phyloP scores from a whole-genome alignment of 2,888 invertebrate genomes.

The Lepidonotus clava region DNA sequence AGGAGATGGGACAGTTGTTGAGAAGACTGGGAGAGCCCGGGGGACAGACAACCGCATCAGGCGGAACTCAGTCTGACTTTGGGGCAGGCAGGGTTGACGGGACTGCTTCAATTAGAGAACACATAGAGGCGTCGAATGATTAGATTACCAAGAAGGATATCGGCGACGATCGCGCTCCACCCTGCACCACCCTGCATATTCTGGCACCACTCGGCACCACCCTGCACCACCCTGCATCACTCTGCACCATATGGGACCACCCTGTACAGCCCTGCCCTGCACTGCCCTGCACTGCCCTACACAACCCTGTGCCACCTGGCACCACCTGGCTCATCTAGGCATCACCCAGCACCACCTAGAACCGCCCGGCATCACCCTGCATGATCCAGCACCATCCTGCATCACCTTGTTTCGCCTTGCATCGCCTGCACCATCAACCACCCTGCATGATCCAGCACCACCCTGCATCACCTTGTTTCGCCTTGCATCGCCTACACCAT shows the following conservation, averaged over 20 bases:
- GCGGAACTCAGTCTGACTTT: too few relatives aligned
- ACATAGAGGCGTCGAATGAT: too few relatives aligned
- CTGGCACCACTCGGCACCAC: background rate
- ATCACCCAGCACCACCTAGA: conserved; percentile 36
- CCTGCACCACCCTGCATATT: background rate
- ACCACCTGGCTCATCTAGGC: conserved; percentile 52
- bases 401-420: conserved; percentile 56
- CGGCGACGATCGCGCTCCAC: too few relatives aligned
- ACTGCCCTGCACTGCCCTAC: conserved; percentile 3
- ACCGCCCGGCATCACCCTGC: background rate
- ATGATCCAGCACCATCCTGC: conserved; percentile 1
- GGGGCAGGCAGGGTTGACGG: too few relatives aligned
- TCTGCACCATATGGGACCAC: background rate
- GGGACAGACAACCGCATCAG: too few relatives aligned
- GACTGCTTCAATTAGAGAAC: too few relatives aligned
- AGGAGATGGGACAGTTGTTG: too few relatives aligned
- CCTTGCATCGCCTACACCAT: conserved; percentile 62
- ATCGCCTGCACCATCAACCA: too few relatives aligned
- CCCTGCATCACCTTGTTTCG: conserved; percentile 59
- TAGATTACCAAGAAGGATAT: too few relatives aligned
- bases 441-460: conserved; percentile 60
- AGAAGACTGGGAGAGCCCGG: too few relatives aligned
- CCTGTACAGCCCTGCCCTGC: background rate
- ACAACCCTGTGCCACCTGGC: too few relatives aligned
- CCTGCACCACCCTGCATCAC: background rate